Conservation (phyloP, 2,888 invertebrate genomes). For the Odontocolon sp. region DNA sequence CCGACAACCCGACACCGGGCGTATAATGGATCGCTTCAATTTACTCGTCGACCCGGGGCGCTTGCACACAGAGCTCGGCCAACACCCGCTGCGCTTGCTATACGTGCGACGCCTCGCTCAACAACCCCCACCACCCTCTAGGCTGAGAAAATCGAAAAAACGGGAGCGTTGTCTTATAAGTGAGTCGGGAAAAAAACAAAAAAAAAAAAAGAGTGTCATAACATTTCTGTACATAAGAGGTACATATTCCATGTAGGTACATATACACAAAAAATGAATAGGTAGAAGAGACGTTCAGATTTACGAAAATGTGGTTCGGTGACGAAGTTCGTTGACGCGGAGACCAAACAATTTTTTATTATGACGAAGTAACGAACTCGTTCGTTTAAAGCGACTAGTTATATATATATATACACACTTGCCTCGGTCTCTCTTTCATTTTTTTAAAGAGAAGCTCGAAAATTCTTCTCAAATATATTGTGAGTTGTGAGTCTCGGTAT, state of each 20-base stretch:
- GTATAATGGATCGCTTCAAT: constrained; percentile 76
- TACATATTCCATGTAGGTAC: too few species aligned
- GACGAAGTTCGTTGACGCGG: too few species aligned
- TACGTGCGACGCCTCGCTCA: constrained; percentile 48
- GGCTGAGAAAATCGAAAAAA: constrained; percentile 15
- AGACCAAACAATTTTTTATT: neutral
- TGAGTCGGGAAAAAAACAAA: constrained; percentile 28
- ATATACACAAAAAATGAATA: neutral
- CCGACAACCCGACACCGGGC: constrained; percentile 67
- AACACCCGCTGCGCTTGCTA: constrained; percentile 46
- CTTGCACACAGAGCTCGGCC: constrained; percentile 62
- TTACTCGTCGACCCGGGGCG: constrained; percentile 69
- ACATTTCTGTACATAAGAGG: neutral
- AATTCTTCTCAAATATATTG: too few species aligned
- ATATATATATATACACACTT: too few species aligned
- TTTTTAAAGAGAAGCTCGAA: too few species aligned
- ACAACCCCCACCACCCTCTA: constrained; percentile 27
- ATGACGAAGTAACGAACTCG: neutral
- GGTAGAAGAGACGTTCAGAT: neutral
- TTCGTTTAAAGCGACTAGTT: too few species aligned
- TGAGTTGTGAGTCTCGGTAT: too few species aligned
- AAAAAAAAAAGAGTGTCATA: constrained; percentile 1
- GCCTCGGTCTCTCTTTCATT: too few species aligned
- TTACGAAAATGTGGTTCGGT: neutral
- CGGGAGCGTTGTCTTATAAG: constrained; percentile 27